phyloP scores from a whole-genome alignment of 2,888 invertebrate genomes.

The Gymnosoma rotundatum region DNA sequence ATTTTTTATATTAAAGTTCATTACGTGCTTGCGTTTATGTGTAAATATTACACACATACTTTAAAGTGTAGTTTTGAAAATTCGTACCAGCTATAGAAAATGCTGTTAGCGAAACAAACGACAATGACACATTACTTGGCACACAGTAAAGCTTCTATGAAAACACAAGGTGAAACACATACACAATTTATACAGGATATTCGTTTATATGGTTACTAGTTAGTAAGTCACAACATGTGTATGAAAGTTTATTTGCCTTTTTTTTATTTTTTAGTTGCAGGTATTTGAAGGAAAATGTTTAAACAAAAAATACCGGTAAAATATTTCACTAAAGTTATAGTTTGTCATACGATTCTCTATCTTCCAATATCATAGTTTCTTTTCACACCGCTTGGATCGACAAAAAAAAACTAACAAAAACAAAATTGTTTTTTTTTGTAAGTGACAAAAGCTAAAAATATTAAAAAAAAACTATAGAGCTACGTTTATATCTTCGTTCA shows the following conservation, averaged over 20 bases:
- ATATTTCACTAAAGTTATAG: slow-evolving; percentile 53
- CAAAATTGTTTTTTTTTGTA: neutral
- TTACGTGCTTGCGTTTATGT: neutral
- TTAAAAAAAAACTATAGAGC: too few relatives aligned
- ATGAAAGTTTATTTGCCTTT: neutral
- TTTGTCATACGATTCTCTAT: slow-evolving; percentile 42
- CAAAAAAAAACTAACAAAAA: neutral
- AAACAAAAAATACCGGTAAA: slow-evolving; percentile 46
- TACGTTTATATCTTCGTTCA: too few relatives aligned
- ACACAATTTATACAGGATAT: slow-evolving; percentile 5
- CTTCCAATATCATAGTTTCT: slow-evolving; percentile 34
- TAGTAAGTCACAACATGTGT: slow-evolving; percentile 21
- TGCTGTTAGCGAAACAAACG: slow-evolving; percentile 9
- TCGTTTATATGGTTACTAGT: slow-evolving; percentile 7
- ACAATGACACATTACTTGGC: neutral
- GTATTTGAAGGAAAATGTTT: neutral
- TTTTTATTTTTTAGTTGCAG: neutral
- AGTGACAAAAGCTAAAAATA: neutral
- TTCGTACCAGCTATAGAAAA: slow-evolving; percentile 22
- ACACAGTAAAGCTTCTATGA: neutral
- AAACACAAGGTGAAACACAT: neutral
- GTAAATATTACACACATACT: neutral
- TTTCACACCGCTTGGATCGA: slow-evolving; percentile 1
- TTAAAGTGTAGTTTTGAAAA: neutral
- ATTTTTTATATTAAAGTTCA: neutral